Base-by-base conservation (phyloP, 2,797 vertebrate genomes). In the Phrynocephalus guinanensis region DNA sequence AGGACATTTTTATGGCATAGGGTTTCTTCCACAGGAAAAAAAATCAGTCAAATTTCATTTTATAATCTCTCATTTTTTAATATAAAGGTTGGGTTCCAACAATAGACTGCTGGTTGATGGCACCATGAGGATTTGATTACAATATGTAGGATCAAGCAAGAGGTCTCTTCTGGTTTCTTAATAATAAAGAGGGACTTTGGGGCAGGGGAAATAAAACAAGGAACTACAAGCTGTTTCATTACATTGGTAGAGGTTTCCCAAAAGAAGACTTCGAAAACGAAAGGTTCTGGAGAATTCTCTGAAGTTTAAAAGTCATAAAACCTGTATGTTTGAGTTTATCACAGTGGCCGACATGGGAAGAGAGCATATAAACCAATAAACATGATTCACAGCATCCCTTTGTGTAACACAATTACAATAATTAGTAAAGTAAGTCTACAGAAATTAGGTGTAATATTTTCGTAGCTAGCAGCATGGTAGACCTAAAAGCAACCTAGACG, bases 1-100 rank as follows among this genome's bases (percentile, higher is more conserved):
- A 97, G 95, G 96, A 96, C 95, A 95, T 96, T 96, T 97, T 96
- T 95, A 95, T 96, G 96, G 95, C 95, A 95, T 89, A 88, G 90
- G 93, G 83, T 93, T 95, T 95, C 93, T 91, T 94, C 94, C 94
- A 92, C 38, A 44, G 38, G 38, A 44, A 44, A 91, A 91, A 94
- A 88, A 96, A 94, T 93, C 93, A 90, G 93, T 91, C 91, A 95
- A 95, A 95, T 94, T 95, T 90, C 89, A 92, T 93, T 95, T 95
- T 93, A 92, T 82, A 89, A 90, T 93, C 92, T 93, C 83, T 92
- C 60, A 72, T 52, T 91, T 92, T 96, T 92, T 93, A 90, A 94
- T 92, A 92, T 92, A 94, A 95, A 95, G 79, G 73, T 85, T 92
- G 88, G 20, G 76, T 88, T 94, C 86, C 78, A 92, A 92, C 93